Evolutionary conservation across 1,140 invertebrate species (phyloP).

Genomic region (Plectus sambesii): DNA sequence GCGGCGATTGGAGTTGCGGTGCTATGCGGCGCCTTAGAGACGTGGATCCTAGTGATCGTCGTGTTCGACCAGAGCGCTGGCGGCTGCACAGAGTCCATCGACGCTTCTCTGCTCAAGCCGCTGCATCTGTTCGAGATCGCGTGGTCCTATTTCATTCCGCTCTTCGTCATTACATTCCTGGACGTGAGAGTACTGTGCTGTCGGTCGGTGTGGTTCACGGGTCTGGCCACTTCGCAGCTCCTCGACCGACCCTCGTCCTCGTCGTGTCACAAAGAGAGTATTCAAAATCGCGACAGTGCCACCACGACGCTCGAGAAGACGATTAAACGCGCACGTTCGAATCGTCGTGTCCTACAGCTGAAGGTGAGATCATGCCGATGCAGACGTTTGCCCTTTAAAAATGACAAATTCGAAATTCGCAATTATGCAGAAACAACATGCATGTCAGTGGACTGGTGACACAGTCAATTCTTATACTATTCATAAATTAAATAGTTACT

Average conservation of each 20-base stretch:
- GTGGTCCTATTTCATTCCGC: conserved; percentile 35
- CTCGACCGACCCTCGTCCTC: conserved; percentile 10
- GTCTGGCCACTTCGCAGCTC: conserved; percentile 15
- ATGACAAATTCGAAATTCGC: too few relatives aligned
- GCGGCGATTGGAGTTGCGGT: conserved; percentile 19
- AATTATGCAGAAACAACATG: too few relatives aligned
- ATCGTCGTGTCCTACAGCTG: too few relatives aligned
- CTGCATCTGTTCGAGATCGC: conserved; percentile 37
- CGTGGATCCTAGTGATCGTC: conserved; percentile 29
- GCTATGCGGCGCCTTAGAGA: conserved; percentile 19
- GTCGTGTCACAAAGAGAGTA: background rate
- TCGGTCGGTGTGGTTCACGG: conserved; percentile 16
- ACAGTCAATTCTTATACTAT: too few relatives aligned
- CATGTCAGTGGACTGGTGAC: too few relatives aligned
- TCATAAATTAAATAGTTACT: too few relatives aligned
- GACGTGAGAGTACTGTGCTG: conserved; percentile 24
- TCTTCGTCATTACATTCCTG: conserved; percentile 33
- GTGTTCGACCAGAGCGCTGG: conserved; percentile 15
- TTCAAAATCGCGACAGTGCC: conserved; percentile 8
- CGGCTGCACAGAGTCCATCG: conserved; percentile 16
- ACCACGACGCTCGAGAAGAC: conserved; percentile 8
- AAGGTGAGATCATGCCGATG: too few relatives aligned
- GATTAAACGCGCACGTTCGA: background rate
- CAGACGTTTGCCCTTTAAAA: too few relatives aligned
- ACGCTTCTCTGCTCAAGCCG: conserved; percentile 11